Percentiles rank a stretch among this genome's conserved stretches.
These are phyloP conservation scores for Nephrotoma guestfalica DNA, from an alignment of 2,888 invertebrate genomes.

Conservation along the genomic window DNA sequence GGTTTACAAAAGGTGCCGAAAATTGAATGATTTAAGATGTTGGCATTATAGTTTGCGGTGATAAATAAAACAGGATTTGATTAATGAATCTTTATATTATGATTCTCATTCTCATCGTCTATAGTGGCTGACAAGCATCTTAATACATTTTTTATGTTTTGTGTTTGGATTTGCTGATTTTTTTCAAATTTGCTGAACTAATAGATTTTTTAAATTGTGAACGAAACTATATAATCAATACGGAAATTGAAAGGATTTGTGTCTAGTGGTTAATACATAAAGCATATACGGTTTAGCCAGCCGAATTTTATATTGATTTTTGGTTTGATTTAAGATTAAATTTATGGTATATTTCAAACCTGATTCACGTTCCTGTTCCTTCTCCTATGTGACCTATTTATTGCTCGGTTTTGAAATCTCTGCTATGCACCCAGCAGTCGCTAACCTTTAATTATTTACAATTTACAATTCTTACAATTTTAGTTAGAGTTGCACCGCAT, in stretches of 20 bases:
- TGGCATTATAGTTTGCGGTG: no score
- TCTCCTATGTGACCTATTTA: no score
- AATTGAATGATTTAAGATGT: background rate
- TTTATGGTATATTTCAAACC: no score
- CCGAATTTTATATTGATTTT: background rate
- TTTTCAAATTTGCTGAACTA: background rate
- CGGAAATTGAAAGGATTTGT: background rate
- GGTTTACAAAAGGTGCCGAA: background rate
- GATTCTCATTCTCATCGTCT: background rate
- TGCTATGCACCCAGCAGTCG: no score
- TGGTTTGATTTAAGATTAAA: no score
- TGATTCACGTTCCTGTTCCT: no score
- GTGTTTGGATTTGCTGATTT: background rate
- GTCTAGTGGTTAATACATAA: background rate
- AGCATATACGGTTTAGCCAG: background rate
- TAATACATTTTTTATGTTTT: background rate
- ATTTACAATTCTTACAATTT: no score
- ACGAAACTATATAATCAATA: background rate
- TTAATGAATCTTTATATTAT: background rate
- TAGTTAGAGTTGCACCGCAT: no score
- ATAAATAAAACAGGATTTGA: background rate
- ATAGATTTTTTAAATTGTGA: background rate
- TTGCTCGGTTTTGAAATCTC: no score
- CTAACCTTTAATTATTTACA: no score
- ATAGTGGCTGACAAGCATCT: background rate